These are phyloP conservation scores for Peromyscus attwateri DNA, from an alignment of 2,797 vertebrate species.

Conservation along the genomic window DNA sequence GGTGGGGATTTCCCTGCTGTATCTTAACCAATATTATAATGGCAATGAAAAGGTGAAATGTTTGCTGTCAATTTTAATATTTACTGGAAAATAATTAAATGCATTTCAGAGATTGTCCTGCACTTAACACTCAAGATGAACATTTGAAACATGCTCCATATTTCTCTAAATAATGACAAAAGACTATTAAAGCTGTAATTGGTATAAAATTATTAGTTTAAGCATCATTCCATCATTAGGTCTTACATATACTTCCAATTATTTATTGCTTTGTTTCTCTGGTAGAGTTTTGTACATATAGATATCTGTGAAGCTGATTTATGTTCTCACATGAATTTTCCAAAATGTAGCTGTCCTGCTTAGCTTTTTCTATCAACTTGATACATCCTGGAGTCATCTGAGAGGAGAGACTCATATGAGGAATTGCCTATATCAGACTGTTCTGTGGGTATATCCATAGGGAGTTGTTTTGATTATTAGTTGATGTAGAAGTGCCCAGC, in stretches of 20 bases:
- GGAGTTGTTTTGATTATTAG: neutral
- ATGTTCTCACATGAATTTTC: neutral
- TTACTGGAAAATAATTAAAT: neutral
- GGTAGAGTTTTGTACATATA: neutral
- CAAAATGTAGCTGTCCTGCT: neutral
- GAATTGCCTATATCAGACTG: neutral
- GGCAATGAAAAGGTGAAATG: neutral
- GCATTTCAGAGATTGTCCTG: constrained; percentile 4
- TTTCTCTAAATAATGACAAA: neutral
- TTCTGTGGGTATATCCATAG: neutral
- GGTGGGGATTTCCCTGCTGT: neutral
- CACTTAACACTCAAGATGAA: neutral
- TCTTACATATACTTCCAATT: neutral
- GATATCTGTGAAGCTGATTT: neutral
- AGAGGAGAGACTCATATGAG: neutral
- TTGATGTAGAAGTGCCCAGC: neutral
- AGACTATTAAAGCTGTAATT: neutral
- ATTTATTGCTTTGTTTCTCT: constrained; percentile 5
- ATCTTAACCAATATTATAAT: constrained; percentile 27
- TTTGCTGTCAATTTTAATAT: neutral
- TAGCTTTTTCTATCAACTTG: too few relatives aligned
- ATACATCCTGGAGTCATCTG: neutral
- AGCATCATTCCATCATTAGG: neutral
- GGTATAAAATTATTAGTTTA: neutral
- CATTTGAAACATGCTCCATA: neutral